Evolutionary conservation across 37 sponge, comb jelly and placozoan species (phyloP).

Genomic region (Agelas oroides): DNA sequence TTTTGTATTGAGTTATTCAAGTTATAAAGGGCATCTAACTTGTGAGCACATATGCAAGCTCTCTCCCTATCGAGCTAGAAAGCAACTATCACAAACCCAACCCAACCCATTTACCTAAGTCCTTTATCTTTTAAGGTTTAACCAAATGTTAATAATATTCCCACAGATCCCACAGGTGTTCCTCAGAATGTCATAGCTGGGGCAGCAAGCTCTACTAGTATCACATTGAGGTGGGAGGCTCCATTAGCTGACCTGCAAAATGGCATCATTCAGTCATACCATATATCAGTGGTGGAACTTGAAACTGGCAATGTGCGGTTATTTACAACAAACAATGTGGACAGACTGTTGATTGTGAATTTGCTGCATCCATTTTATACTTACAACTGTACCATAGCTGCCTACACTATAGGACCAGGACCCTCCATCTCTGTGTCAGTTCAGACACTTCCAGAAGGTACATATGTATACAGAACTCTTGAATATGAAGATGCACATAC

Average conservation of each 20-base stretch:
- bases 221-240: not conserved
- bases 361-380: conserved; percentile 15
- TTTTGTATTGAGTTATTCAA: too few relatives aligned
- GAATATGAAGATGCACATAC: too few relatives aligned
- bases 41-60: not conserved
- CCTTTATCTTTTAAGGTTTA: not conserved
- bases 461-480: too few relatives aligned
- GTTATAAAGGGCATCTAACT: not conserved
- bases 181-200: conserved; percentile 10
- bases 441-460: too few relatives aligned
- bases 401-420: conserved; percentile 24
- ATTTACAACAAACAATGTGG: not conserved
- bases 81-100: too few relatives aligned
- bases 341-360: not conserved
- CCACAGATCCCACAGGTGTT: conserved; percentile 13
- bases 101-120: not conserved
- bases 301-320: not conserved
- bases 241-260: conserved; percentile 14
- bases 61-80: too few relatives aligned
- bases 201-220: not conserved
- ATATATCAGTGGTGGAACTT: not conserved
- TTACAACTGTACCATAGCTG: conserved; percentile 17
- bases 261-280: conserved; percentile 38
- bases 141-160: not conserved
- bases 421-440: not conserved